Evolutionary conservation across 2,888 invertebrate species (phyloP), one percentile per base, ranked within the genome.

Genomic region (Zygothrica quintamaculata): DNA sequence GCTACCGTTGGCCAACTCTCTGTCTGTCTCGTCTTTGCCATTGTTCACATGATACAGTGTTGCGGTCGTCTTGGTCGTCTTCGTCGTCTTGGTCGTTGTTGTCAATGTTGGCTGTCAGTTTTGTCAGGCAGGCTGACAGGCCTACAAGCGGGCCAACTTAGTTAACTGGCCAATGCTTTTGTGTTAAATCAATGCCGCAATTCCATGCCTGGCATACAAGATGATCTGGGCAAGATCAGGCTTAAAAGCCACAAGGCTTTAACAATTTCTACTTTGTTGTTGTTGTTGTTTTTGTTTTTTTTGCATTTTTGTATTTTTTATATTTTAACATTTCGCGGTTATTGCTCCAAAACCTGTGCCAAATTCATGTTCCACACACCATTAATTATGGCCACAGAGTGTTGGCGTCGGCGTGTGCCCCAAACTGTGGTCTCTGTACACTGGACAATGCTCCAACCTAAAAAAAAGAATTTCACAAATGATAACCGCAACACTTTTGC

Each of bases 101-200:
- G 87, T 84, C 87, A 80, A 84, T 87, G 87, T 81, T 81, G 84
- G 77, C 81, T 84, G 87, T 81, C 81, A 87, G 66, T 84, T 81
- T 87, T 87, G 87, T 74, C 81, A 84, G 84, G 66, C 65, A 42
- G 64, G 31, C 44, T 81, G 84, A 84, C 81, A 87, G 81, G 81
- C 84, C 59, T 50, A 87, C 84, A 81, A 86, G 80, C 66, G 12
- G 16, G 53, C 57, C 57, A 80, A 74, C 61, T 65, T 61, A 71
- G 75, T 67, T 76, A 77, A 82, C 84, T 79, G 79, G 76, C 56
- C 47, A 34, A 36, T 43, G 31, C 43, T 56, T 57, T 55, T 66
- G 61, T 60, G 62, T 29, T 55, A 65, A 82, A 82, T 71, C 77
- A 70, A 69, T 56, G 77, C 53, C 57, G 61, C 64, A 34, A 36